Conservation (phyloP, 2,797 vertebrate genomes). For the Podargus strigoides region DNA sequence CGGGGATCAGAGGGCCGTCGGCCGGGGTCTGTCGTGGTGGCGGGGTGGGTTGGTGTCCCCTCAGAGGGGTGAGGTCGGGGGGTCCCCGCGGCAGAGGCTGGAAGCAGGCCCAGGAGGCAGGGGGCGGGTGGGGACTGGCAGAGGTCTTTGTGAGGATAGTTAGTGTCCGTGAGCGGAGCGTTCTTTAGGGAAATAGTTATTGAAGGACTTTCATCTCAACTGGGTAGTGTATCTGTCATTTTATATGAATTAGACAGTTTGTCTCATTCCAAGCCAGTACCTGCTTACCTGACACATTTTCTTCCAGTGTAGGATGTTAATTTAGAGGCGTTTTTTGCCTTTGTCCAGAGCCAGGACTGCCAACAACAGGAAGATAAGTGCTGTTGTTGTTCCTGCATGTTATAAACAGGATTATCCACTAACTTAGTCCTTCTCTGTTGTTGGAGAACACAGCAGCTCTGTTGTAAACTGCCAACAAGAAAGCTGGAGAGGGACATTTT, state of each 20-base stretch:
- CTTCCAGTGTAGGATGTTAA: not conserved
- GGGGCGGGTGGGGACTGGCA: too few species aligned
- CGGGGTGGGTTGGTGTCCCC: not conserved
- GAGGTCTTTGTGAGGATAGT: not conserved
- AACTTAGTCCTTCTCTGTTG: not conserved
- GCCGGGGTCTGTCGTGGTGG: not conserved
- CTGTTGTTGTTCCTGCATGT: not conserved
- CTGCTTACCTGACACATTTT: not conserved
- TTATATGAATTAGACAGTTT: too few species aligned
- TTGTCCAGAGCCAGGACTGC: not conserved
- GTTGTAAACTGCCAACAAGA: too few species aligned
- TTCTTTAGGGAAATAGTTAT: fast-evolving
- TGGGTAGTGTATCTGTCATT: not conserved
- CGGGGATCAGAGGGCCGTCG: too few species aligned
- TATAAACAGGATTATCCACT: not conserved
- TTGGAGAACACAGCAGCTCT: not conserved
- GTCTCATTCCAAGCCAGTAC: not conserved
- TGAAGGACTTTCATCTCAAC: not conserved
- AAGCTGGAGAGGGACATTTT: too few species aligned
- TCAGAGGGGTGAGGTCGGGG: too few species aligned
- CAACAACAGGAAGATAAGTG: not conserved
- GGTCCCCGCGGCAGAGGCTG: too few species aligned
- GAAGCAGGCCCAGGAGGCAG: fast-evolving
- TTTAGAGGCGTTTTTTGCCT: not conserved
- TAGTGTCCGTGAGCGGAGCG: too few species aligned